Evolutionary conservation across 2,113 vertebrate species (phyloP), one percentile per base, ranked within the genome.

Genomic region (Erythrocercus mccallii): DNA sequence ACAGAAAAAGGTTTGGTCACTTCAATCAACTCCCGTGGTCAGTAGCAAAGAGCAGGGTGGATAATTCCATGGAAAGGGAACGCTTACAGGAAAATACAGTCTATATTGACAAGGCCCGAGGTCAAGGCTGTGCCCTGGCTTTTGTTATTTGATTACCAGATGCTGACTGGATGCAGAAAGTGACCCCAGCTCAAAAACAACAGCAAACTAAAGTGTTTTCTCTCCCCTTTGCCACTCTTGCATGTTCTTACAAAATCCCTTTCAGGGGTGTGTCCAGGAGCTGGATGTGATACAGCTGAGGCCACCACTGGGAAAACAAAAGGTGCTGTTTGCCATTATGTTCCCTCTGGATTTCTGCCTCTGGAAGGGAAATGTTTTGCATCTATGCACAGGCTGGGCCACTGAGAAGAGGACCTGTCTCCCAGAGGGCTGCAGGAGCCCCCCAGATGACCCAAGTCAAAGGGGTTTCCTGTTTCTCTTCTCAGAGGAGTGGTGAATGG

Each of bases 401-500:
- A 4, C 27, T 66, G 83, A 40, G 76, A 69, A 81, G 81, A 57
- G 64, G 17, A 37, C 31, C 27, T 88, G 50, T 27, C 14, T 47
- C 56, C 50, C 66, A 23, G 61, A 53, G 62, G 42, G n/a, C 64
- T 85, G 66, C 68, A 72, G 61, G 57, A 45, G 51, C 45, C 28
- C 62, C 21, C 24, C 40, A 48, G 6, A 20, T 73, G 62, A 48
- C 76, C 77, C 42, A 60, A 57, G 38, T 97, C 70, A 84, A 61
- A 48, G 64, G 11, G 56, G 33, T 15, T 89, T 48, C 70, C 42
- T 81, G 4, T 95, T 97, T 93, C 89, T 81, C 86, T 96, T 76
- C 92, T 84, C 93, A 98, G 98, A 91, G 98, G 98, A 61, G 38
- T 64, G 62, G 97, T 98, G 48, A 92, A 97, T 73, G 98, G 96